Evolutionary conservation across 2,888 invertebrate species (phyloP).

Genomic region (Trichopoda pennipes): DNA sequence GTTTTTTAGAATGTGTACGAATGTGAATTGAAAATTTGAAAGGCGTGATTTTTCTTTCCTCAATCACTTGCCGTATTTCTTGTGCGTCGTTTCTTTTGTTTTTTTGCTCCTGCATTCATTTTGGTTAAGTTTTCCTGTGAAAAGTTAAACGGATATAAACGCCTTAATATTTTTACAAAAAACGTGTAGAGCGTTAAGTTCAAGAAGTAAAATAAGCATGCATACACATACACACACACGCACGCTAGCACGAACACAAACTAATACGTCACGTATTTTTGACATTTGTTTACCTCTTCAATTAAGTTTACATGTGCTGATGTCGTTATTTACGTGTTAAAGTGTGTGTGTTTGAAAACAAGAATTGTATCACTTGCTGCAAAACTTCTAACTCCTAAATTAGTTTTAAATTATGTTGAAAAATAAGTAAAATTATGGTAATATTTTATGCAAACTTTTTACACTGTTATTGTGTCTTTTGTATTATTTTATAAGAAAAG

Average conservation of each 20-base stretch:
- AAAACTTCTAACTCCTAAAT: slow-evolving; percentile 47
- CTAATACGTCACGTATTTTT: slow-evolving; percentile 63
- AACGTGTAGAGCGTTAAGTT: slow-evolving; percentile 66
- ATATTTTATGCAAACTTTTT: slow-evolving; percentile 19
- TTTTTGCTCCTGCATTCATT: slow-evolving; percentile 22
- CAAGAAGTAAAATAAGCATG: slow-evolving; percentile 67
- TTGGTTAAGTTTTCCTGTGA: neutral
- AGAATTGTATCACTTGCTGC: slow-evolving; percentile 10
- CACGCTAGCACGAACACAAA: slow-evolving; percentile 7
- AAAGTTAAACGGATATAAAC: slow-evolving; percentile 64
- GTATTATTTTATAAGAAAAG: neutral
- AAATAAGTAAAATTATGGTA: neutral
- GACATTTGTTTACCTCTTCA: slow-evolving; percentile 68
- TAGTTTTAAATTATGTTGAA: slow-evolving; percentile 46
- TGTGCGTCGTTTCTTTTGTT: neutral
- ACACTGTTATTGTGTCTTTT: neutral
- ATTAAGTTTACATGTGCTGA: slow-evolving; percentile 54
- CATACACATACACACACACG: neutral
- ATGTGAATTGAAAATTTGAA: slow-evolving; percentile 62
- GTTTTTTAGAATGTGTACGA: slow-evolving; percentile 18
- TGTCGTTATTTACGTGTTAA: slow-evolving; percentile 11
- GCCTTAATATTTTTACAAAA: slow-evolving; percentile 56
- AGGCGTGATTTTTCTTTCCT: slow-evolving; percentile 61
- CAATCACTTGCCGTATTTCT: neutral
- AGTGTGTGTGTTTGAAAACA: slow-evolving; percentile 59